phyloP scores from a whole-genome alignment of 2,113 vertebrate genomes.

The Vimba vimba region DNA sequence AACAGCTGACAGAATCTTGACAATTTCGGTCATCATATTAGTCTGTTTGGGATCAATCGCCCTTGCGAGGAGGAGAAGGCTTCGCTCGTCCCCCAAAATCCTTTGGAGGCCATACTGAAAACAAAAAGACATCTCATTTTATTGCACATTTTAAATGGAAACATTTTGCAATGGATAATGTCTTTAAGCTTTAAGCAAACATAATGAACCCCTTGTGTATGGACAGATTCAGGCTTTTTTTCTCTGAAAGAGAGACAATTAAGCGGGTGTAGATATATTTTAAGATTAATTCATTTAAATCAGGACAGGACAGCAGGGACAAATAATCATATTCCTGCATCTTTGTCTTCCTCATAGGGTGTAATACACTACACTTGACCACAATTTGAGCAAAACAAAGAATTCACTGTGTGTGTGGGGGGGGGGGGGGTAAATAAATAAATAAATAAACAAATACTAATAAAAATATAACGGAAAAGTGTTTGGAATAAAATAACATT shows the following conservation, averaged over 20 bases:
- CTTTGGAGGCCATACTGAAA: slow-evolving; percentile 92
- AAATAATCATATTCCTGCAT: slow-evolving; percentile 63
- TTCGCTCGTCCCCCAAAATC: slow-evolving; percentile 91
- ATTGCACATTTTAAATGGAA: background rate
- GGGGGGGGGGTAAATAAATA: background rate
- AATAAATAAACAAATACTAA: background rate
- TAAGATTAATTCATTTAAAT: slow-evolving; percentile 74
- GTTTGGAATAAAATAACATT: background rate
- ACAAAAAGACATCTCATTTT: slow-evolving; percentile 1
- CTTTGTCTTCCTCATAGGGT: background rate
- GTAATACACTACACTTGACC: slow-evolving; percentile 14
- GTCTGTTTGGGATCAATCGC: slow-evolving; percentile 95
- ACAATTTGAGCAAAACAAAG: background rate
- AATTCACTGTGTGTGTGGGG: background rate
- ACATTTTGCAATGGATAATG: background rate
- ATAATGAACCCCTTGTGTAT: slow-evolving; percentile 54
- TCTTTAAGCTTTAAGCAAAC: slow-evolving; percentile 29
- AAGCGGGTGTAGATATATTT: slow-evolving; percentile 66
- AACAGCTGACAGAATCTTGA: slow-evolving; percentile 95
- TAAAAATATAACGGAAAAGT: background rate
- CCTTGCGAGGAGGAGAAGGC: slow-evolving; percentile 87
- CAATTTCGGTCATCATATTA: slow-evolving; percentile 96
- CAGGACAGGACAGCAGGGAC: slow-evolving; percentile 72
- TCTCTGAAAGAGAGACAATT: slow-evolving; percentile 68
- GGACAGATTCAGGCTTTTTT: slow-evolving; percentile 67